Conservation (phyloP, 2,113 vertebrate species). For the Hemiscyllium ocellatum region DNA sequence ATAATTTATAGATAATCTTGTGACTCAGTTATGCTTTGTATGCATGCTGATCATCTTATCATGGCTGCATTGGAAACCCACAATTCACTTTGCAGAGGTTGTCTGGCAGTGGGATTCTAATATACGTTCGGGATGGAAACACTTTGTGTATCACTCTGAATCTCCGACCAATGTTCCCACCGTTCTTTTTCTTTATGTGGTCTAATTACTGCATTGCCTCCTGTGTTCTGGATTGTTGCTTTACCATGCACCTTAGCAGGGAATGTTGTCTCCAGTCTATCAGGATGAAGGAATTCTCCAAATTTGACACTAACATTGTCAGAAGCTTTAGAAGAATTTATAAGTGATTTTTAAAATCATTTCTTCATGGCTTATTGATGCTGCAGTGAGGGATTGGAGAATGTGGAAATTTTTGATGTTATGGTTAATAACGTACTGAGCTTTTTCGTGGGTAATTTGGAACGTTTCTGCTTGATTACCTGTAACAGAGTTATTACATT, state of each 20-base stretch:
- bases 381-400: neutral
- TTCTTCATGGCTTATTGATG: neutral
- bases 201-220: no score
- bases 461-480: neutral
- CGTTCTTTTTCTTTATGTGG: no score
- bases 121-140: neutral
- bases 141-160: neutral
- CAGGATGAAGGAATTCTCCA: neutral
- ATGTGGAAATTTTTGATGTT: neutral
- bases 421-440: neutral
- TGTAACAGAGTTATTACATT: neutral
- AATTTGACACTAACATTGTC: neutral
- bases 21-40: neutral
- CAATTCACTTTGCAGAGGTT: neutral
- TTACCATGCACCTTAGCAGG: no score
- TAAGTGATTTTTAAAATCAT: neutral
- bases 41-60: neutral
- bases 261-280: neutral
- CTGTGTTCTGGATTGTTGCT: no score
- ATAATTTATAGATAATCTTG: neutral
- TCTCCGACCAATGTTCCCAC: neutral
- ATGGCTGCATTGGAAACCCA: neutral
- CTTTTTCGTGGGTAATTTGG: neutral
- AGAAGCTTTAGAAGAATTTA: neutral
- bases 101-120: neutral